Evolutionary conservation across 2,113 vertebrate genomes (phyloP), one percentile per base, ranked within the genome.

Genomic region (Pseudopodoces humilis): DNA sequence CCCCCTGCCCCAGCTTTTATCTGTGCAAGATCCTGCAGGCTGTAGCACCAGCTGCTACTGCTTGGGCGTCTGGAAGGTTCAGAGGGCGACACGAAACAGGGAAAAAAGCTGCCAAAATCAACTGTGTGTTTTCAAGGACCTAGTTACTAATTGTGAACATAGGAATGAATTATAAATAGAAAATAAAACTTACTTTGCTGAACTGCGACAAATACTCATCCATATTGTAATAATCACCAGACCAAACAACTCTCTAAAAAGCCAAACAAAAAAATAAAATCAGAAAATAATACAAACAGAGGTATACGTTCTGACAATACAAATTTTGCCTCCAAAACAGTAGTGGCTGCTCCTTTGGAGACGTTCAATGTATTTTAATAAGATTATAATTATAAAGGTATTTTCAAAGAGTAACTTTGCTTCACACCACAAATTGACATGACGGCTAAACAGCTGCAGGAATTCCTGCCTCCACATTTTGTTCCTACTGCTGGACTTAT

Each of bases 191-290:
- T 98, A 99, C 99, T 98, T 98, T 96, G 98, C 98, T 80, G 99
- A 99, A 93, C 97, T 98, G 50, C 98, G 97, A 91, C 99, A 99
- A 25, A 99, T 92, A 20, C 98, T 96, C 84, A 99, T 98, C 99
- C 99, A 99, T 62, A 97, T 12, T 33, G 94, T 56, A 20, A 98
- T 98, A 92, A 99, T 97, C 97, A 98, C 21, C 27, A 99, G 98
- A 46, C 99, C 99, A 80, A 97, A 98, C 56, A 99, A 97, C 85
- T 99, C 99, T 92, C 99, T 99, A 86, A 94, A 95, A 86, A 56
- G 69, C 15, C 72, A 96, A 81, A 50, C 18, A 52, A 81, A 69
- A 94, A 72, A 3, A 39, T 39, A 15, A 69, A 6, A 59, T 74
- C 55, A 86, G 35, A 77, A 74, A 90, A 76, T 33, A 86, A 88